Evolutionary conservation across 2,888 invertebrate species (phyloP).

Genomic region (Muschampia plurimacula): DNA sequence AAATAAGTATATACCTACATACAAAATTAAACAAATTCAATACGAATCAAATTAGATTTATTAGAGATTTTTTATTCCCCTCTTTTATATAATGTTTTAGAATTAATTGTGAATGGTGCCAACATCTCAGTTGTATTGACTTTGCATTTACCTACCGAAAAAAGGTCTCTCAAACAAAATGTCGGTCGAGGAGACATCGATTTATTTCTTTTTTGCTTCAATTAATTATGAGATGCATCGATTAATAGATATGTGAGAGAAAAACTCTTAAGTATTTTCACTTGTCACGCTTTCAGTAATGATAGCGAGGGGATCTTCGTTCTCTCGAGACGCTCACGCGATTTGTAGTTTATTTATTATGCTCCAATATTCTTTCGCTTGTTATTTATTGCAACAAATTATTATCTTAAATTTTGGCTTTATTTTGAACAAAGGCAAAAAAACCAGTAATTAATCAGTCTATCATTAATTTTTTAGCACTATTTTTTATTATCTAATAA

Average conservation of each 20-base stretch:
- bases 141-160: no score
- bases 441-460: background rate
- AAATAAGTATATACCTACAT: no score
- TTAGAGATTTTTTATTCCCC: no score
- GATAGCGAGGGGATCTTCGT: constrained; percentile 62
- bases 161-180: background rate
- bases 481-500: constrained; percentile 62
- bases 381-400: constrained; percentile 37
- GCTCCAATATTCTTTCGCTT: constrained; percentile 49
- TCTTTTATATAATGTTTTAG: no score
- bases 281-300: constrained; percentile 79
- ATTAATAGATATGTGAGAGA: constrained; percentile 27
- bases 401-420: constrained; percentile 8
- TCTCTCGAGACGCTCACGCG: constrained; percentile 56
- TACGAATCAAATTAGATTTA: no score
- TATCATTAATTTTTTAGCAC: constrained; percentile 40
- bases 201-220: background rate
- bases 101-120: no score
- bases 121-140: no score
- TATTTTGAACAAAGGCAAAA: constrained; percentile 1
- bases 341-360: constrained; percentile 60
- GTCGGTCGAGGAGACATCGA: background rate
- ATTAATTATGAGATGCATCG: constrained; percentile 30
- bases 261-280: constrained; percentile 52
- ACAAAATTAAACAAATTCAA: no score